Conservation (phyloP, 2,113 vertebrate genomes). For the Gila orcuttii region DNA sequence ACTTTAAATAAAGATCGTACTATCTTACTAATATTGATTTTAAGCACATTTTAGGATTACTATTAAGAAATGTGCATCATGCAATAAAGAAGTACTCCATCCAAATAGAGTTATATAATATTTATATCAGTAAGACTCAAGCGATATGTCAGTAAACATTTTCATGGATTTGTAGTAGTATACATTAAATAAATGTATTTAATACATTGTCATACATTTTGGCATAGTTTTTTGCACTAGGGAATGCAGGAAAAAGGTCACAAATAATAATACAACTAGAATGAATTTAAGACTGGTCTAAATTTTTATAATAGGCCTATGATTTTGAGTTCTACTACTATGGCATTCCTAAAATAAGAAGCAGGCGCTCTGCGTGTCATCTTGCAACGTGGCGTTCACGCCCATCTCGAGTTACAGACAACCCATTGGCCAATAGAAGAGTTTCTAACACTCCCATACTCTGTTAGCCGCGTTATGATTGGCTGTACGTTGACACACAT, state of each 20-base stretch:
- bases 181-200: too few relatives aligned
- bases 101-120: too few relatives aligned
- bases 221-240: too few relatives aligned
- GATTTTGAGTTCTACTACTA: neutral
- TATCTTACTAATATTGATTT: too few relatives aligned
- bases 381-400: conserved; percentile 82
- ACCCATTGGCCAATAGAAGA: conserved; percentile 67
- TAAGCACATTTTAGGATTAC: too few relatives aligned
- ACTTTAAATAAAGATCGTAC: too few relatives aligned
- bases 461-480: conserved; percentile 62
- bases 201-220: too few relatives aligned
- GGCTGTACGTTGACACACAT: conserved; percentile 63
- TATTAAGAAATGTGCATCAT: too few relatives aligned
- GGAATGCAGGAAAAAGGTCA: neutral
- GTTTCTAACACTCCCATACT: neutral
- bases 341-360: neutral
- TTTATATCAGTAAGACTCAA: too few relatives aligned
- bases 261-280: neutral
- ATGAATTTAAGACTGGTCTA: neutral
- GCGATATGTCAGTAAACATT: too few relatives aligned
- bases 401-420: conserved; percentile 57
- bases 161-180: too few relatives aligned
- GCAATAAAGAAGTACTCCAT: too few relatives aligned
- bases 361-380: conserved; percentile 46
- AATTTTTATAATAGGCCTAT: neutral